Evolutionary conservation across 2,888 invertebrate species (phyloP).

Genomic region (Zelleria hepariella): DNA sequence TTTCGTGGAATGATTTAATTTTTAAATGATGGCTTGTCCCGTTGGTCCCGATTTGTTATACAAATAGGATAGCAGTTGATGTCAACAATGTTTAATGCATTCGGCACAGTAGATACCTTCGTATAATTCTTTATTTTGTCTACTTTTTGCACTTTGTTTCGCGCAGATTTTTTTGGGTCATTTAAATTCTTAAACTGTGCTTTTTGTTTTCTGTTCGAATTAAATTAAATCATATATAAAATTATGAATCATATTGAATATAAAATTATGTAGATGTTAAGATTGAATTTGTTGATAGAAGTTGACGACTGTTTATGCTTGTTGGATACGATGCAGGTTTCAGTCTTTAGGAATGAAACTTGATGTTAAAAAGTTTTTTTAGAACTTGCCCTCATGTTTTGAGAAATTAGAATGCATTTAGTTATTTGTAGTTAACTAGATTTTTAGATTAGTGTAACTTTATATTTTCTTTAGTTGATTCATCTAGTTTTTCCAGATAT

Average conservation of each 20-base stretch:
- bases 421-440: neutral
- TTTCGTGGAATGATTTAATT: conserved; percentile 21
- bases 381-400: neutral
- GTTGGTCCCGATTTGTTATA: neutral
- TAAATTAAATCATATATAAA: neutral
- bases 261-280: too few species aligned
- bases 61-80: neutral
- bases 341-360: neutral
- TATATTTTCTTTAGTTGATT: neutral
- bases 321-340: neutral
- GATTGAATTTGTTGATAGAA: too few species aligned
- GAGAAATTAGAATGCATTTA: neutral
- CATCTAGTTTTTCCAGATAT: neutral
- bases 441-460: neutral
- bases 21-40: conserved; percentile 13
- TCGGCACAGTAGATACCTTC: neutral
- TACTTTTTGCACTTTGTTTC: neutral
- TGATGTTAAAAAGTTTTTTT: neutral
- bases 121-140: neutral
- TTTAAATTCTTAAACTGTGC: neutral
- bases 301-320: neutral
- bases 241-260: too few species aligned
- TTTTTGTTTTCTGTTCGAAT: neutral
- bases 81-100: neutral
- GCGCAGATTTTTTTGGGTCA: neutral